These are phyloP conservation scores for Acronicta leporina DNA, from an alignment of 2,888 invertebrate genomes.

Conservation along the genomic window DNA sequence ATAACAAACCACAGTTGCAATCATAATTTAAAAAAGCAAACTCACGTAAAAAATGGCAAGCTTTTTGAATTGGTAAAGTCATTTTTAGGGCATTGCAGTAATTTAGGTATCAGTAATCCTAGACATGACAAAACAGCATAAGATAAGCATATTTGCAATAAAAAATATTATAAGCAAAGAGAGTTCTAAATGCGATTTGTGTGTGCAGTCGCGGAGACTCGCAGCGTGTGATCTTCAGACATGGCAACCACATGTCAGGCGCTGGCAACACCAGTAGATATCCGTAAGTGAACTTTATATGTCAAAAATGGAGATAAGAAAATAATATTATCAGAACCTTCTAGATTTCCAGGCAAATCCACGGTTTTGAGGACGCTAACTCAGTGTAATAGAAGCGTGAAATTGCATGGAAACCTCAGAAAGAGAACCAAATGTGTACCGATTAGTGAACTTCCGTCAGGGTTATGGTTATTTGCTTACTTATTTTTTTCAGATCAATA, in stretches of 20 bases:
- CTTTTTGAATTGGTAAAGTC: conserved; percentile 30
- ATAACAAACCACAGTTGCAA: conserved; percentile 11
- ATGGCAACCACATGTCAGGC: conserved; percentile 92
- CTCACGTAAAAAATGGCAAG: conserved; percentile 20
- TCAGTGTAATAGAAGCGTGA: conserved; percentile 51
- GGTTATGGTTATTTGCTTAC: too few species aligned
- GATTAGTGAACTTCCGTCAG: too few species aligned
- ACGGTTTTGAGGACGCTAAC: conserved; percentile 39
- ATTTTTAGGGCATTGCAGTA: conserved; percentile 22
- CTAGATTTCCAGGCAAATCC: conserved; percentile 49
- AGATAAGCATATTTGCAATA: conserved; percentile 10
- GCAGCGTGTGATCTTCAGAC: conserved; percentile 92
- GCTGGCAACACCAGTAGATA: conserved; percentile 91
- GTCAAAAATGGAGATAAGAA: conserved; percentile 10
- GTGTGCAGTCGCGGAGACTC: conserved; percentile 91
- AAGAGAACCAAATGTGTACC: conserved; percentile 1
- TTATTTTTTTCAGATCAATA: too few species aligned
- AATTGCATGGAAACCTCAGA: conserved; percentile 49
- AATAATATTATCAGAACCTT: conserved; percentile 6
- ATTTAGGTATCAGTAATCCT: conserved; percentile 11
- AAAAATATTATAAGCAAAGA: not conserved
- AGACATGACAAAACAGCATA: conserved; percentile 14
- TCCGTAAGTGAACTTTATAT: conserved; percentile 89
- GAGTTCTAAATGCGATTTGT: conserved; percentile 41
- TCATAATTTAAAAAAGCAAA: conserved; percentile 21